phyloP scores from a whole-genome alignment of 1,140 invertebrate species.

The Psilanteris sp. region DNA sequence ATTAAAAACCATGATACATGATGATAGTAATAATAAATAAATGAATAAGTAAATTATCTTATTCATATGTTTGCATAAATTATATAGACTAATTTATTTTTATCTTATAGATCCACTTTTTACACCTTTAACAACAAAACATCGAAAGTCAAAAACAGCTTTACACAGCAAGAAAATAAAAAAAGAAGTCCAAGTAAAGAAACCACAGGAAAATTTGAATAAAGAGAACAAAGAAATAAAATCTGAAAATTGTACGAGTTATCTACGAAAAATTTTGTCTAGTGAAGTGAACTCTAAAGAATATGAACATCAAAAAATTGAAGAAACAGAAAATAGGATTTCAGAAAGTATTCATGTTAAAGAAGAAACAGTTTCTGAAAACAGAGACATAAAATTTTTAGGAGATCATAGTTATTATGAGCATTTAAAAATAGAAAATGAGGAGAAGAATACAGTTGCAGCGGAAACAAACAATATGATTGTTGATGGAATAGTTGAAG shows the following conservation, averaged over 20 bases:
- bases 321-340: slow-evolving; percentile 48
- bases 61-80: no score
- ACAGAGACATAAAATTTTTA: slow-evolving; percentile 65
- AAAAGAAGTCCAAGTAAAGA: slow-evolving; percentile 65
- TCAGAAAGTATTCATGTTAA: slow-evolving; percentile 38
- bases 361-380: slow-evolving; percentile 3
- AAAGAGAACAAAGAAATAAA: slow-evolving; percentile 76
- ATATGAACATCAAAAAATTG: slow-evolving; percentile 65
- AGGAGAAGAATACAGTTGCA: slow-evolving; percentile 54
- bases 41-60: no score
- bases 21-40: no score
- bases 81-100: no score
- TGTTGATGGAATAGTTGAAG: slow-evolving; percentile 65
- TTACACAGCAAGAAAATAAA: slow-evolving; percentile 66
- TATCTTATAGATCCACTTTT: no score
- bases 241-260: slow-evolving; percentile 73
- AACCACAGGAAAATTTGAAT: slow-evolving; percentile 73
- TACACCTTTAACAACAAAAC: slow-evolving; percentile 62
- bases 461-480: slow-evolving; percentile 61
- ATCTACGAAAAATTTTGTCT: slow-evolving; percentile 73
- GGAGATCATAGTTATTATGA: slow-evolving; percentile 77
- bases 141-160: slow-evolving; percentile 67
- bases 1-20: no score
- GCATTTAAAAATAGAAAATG: slow-evolving; percentile 39
- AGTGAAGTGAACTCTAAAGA: slow-evolving; percentile 70